Base-by-base conservation (phyloP, 2,797 vertebrate species). In the Denticeps clupeoides region DNA sequence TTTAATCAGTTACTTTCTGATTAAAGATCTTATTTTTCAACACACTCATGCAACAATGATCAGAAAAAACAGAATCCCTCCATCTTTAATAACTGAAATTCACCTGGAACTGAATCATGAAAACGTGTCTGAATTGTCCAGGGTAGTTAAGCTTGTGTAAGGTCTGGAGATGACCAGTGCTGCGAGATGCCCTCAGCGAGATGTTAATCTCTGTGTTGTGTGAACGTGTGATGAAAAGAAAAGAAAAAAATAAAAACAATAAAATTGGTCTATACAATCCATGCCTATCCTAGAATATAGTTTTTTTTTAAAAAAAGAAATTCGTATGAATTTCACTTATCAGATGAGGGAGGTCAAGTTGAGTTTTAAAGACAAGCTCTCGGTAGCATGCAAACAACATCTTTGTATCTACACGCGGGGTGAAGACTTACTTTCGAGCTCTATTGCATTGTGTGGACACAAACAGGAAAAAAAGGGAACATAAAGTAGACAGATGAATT, bases 371-470 rank as follows among this genome's bases (percentile, higher is more conserved):
- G 82, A 87, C 81, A 89, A 82, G 83, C 82, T 89, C 82, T 73
- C 70, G 78, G 87, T 86, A 62, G 88, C 95, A 99, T 99, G 93
- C 95, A 97, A 85, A 91, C 84, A 77, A 85, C 84, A 87, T 80
- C 65, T 86, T 87, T 78, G 74, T 79, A 74, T 88, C 90, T 90
- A 86, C 83, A 77, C 85, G 84, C 80, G 78, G 87, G 81, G 82
- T 78, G 89, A 87, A 87, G 67, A 99, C 95, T 99, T 99, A 99
- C 95, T 99, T 99, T 83, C 95, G 93, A 87, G 93, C 95, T 97
- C 95, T 99, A 97, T 93, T 89, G 89, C 89, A 94, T 95, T 89
- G 89, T 89, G 83, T 77, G 25, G 84, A 85, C 78, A 90, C 86
- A 90, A 89, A 91, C 73, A 78, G 81, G 81, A 75, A 87, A 91